A percentile compares a stretch with the other conserved stretches of the same genome.
Conservation (phyloP, 2,797 vertebrate species). For the Poliocrania exsul region DNA sequence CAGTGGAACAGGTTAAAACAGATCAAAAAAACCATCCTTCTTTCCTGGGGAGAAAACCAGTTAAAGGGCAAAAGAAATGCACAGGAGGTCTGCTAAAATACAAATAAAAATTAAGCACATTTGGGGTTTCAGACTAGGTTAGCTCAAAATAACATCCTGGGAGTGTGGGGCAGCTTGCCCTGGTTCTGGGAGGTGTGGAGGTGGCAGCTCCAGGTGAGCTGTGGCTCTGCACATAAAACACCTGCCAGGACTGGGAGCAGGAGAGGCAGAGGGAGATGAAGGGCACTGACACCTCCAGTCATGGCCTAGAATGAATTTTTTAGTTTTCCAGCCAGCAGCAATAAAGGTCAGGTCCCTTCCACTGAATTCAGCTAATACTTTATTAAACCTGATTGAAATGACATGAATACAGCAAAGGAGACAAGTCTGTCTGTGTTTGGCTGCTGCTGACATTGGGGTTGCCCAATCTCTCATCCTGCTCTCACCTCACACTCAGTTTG, state of each 20-base stretch:
- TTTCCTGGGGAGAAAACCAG: no score
- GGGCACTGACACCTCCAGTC: not conserved
- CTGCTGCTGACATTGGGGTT: not conserved
- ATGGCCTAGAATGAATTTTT: constrained; percentile 9
- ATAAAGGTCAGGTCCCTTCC: not conserved
- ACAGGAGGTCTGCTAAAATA: not conserved
- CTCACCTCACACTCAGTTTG: accelerated
- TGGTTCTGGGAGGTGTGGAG: not conserved
- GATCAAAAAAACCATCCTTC: not conserved
- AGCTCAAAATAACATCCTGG: not conserved
- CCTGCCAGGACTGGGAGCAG: not conserved
- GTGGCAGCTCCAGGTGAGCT: not conserved
- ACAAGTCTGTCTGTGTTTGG: not conserved
- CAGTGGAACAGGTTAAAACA: not conserved
- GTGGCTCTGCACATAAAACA: not conserved
- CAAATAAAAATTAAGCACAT: not conserved
- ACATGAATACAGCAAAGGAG: not conserved
- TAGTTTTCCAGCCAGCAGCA: not conserved
- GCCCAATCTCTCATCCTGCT: not conserved
- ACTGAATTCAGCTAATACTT: not conserved
- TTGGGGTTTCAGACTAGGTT: not conserved
- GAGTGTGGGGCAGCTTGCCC: not conserved
- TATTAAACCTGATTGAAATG: not conserved
- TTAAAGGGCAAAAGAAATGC: not conserved
- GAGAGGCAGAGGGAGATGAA: not conserved